Evolutionary conservation across 2,113 vertebrate genomes (phyloP), one percentile per base, ranked within the genome.

Genomic region (Mixornis gularis): DNA sequence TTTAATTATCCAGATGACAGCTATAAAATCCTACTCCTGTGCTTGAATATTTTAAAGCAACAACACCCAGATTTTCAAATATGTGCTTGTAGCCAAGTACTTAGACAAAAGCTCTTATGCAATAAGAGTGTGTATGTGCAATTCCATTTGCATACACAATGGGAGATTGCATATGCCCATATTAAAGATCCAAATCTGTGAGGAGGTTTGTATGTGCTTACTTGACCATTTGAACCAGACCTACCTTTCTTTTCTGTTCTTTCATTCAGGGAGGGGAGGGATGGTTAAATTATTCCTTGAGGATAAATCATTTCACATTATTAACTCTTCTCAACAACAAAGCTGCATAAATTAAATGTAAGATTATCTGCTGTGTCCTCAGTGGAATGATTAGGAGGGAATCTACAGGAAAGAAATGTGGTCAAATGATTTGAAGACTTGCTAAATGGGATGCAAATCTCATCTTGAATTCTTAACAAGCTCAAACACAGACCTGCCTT

Each of bases 1-100:
- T 82, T 91, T 96, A 93, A 96, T 95, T 96, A 96, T 85, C 89
- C 89, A 58, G 53, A 91, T 89, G 95, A 91, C 94, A 94, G 74
- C 81, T 93, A 81, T 92, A 93, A 94, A 93, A 94, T 79, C 66
- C 68, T 85, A 40, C 55, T 89, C 70, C 74, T 48, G 17, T 52
- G 25, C 84, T 63, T 89, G 90, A 95, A 89, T 81, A 71, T 92
- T 84, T 95, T 92, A 92, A 93, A 85, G 86, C 10, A 69, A 32
- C 59, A 83, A 82, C 12, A 8, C 55, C 51, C 63, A 72, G 46
- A 62, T 84, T 94, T 90, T 95, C 24, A 81, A 83, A 81, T 81
- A 84, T 30, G 58, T 90, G 77, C 80, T 66, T 76, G 44, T 58
- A 85, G 65, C 11, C 4, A 40, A 66, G 71, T 40, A 59, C 46